Base-by-base conservation (phyloP, 2,797 vertebrate species). In the Discoglossus pictus region DNA sequence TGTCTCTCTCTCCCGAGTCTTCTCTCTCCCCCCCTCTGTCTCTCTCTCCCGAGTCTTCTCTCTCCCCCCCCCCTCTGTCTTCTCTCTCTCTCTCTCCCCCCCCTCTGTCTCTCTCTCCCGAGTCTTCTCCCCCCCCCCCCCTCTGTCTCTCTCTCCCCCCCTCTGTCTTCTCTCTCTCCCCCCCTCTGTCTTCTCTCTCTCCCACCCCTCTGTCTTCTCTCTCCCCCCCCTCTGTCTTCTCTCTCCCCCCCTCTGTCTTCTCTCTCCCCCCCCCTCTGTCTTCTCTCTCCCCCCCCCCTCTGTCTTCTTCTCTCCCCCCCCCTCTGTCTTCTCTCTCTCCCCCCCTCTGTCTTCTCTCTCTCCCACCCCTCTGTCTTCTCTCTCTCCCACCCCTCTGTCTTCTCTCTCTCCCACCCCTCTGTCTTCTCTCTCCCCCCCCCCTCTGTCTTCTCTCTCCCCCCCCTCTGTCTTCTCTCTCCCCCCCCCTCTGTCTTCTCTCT, bases 361-460 rank as follows among this genome's bases (percentile, higher is more conserved):
- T 0, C 3, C 18, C 23, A 31, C 2, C 31, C 44, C 11, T 2
- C 44, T 47, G 9, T 15, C 12, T 1, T 17, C n/a, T 6, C 17
- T 23, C 21, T 9, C 36, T 13, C 2, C 17, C 13, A 6, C 8
- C 39, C 65, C 67, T 12, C 24, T 5, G 31, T 5, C 2, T 2
- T 15, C 13, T 11, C 10, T 2, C 39, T 43, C 53, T 47, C 60
- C 66, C 12, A 23, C 40, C 7, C 61, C 34, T 18, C 47, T 61
- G 46, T 15, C 24, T 12, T 63, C 65, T 73, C 76, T 75, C 65
- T 36, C n/a, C 35, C 6, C 27, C 23, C 20, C 4, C 2, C 35
- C 18, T 21, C 52, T 2, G 12, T 35, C 12, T 9, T 27, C 27
- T 1, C 15, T 3, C 27, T 53, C 10, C 52, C 50, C 23, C 8